These are phyloP conservation scores for Collichthys lucidus DNA, from an alignment of 2,113 vertebrate genomes.

Conservation along the genomic window DNA sequence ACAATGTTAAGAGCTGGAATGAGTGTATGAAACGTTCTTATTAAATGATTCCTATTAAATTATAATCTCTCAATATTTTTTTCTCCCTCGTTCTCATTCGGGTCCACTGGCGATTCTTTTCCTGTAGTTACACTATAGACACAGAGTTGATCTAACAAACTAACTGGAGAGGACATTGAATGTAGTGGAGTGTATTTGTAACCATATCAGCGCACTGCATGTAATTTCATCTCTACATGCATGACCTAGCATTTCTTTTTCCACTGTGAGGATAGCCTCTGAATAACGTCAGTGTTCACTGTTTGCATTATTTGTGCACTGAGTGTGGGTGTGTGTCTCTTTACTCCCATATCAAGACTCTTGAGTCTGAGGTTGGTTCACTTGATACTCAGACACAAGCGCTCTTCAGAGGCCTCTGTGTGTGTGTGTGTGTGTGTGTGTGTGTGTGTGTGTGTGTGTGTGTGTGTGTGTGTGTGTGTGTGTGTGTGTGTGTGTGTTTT, in stretches of 20 bases:
- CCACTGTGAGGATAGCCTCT: constrained; percentile 4
- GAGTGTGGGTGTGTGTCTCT: constrained; percentile 9
- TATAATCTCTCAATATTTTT: background rate
- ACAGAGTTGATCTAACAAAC: background rate
- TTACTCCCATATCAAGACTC: constrained; percentile 22
- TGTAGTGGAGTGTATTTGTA: constrained; percentile 9
- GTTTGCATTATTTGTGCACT: constrained; percentile 53
- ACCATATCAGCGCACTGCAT: constrained; percentile 26
- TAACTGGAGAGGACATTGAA: background rate
- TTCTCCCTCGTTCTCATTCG: background rate
- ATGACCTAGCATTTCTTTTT: constrained; percentile 56
- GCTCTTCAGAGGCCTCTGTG: too few relatives aligned
- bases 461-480: constrained; percentile 6
- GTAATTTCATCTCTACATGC: constrained; percentile 46
- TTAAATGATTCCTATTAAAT: background rate
- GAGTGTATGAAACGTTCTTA: background rate
- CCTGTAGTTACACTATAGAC: background rate
- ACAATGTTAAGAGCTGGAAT: background rate
- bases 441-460: background rate
- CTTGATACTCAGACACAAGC: too few relatives aligned
- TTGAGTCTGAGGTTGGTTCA: too few relatives aligned
- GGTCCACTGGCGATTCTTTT: background rate
- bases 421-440: too few relatives aligned
- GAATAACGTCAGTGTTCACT: constrained; percentile 34
- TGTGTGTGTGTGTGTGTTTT: constrained; percentile 43